Percentiles rank a stretch among this genome's conserved stretches.
phyloP scores from a whole-genome alignment of 2,888 invertebrate genomes.

The Dryomyza anilis region DNA sequence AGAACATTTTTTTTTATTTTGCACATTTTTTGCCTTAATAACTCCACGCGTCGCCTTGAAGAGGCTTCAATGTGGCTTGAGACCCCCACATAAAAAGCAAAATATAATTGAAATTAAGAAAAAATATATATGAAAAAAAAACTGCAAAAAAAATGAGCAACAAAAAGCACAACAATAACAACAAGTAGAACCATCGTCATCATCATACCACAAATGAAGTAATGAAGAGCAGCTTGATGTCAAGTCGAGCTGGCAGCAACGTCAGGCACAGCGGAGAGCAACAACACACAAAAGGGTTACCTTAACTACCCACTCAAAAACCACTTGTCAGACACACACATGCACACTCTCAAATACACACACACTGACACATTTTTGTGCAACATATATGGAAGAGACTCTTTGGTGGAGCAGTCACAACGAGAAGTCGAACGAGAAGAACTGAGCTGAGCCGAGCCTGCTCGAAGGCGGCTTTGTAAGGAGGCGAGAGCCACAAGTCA shows the following conservation, averaged over 20 bases:
- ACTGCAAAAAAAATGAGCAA: no score
- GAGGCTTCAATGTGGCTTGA: no score
- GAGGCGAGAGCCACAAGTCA: not conserved
- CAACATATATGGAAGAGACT: not conserved
- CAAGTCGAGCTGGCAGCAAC: slow-evolving; percentile 26
- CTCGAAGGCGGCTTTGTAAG: not conserved
- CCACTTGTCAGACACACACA: not conserved
- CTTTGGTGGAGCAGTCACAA: no score
- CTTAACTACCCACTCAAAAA: not conserved
- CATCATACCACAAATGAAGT: slow-evolving; percentile 13
- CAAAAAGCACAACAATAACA: no score
- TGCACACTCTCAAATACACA: not conserved
- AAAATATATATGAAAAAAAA: no score
- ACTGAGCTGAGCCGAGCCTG: not conserved
- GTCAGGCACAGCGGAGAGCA: not conserved
- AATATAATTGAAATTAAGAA: no score
- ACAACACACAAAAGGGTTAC: not conserved
- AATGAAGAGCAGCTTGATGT: not conserved
- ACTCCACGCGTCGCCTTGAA: no score
- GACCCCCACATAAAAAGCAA: no score
- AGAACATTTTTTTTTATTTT: no score
- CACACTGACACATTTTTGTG: not conserved
- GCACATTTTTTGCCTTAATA: no score
- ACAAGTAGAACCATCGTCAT: no score
- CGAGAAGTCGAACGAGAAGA: not conserved